Evolutionary conservation across 2,113 vertebrate genomes (phyloP).

Genomic region (Blennius ocellaris): DNA sequence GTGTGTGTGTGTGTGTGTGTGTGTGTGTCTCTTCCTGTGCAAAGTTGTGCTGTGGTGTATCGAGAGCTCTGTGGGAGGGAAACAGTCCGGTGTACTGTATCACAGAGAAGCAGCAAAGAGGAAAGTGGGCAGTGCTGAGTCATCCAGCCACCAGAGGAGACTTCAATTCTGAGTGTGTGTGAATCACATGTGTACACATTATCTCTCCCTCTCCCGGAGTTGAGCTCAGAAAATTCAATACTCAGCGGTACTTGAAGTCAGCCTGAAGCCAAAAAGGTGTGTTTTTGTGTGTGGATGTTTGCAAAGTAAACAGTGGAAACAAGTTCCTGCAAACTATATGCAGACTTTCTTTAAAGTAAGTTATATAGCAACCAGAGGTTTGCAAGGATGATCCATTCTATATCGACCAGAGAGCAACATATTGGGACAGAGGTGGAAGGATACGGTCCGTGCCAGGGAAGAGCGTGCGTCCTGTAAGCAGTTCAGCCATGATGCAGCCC

Average conservation of each 20-base stretch:
- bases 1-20: too few relatives aligned
- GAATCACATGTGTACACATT: background rate
- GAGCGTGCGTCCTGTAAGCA: conserved; percentile 95
- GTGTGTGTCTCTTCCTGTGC: too few relatives aligned
- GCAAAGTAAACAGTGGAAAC: background rate
- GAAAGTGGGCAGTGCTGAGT: conserved; percentile 67
- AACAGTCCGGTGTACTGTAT: conserved; percentile 58
- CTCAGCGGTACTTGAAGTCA: conserved; percentile 5
- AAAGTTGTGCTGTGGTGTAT: conserved; percentile 15
- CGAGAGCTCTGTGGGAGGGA: conserved; percentile 45
- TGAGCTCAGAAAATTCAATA: conserved; percentile 28
- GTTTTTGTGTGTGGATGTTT: too few relatives aligned
- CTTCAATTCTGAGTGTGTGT: conserved; percentile 2
- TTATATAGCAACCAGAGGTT: background rate
- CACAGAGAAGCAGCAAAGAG: conserved; percentile 37
- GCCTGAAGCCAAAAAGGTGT: too few relatives aligned
- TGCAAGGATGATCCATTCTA: conserved; percentile 17
- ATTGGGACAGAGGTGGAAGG: conserved; percentile 80
- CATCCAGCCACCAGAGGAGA: conserved; percentile 53
- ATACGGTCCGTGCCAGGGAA: conserved; percentile 99
- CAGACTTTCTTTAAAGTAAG: background rate
- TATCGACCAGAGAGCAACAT: conserved; percentile 7
- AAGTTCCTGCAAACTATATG: background rate
- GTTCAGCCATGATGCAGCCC: conserved; percentile 99
- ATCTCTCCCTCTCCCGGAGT: too few relatives aligned